Evolutionary conservation across 2,888 invertebrate species (phyloP).

Genomic region (Apoderus coryli): DNA sequence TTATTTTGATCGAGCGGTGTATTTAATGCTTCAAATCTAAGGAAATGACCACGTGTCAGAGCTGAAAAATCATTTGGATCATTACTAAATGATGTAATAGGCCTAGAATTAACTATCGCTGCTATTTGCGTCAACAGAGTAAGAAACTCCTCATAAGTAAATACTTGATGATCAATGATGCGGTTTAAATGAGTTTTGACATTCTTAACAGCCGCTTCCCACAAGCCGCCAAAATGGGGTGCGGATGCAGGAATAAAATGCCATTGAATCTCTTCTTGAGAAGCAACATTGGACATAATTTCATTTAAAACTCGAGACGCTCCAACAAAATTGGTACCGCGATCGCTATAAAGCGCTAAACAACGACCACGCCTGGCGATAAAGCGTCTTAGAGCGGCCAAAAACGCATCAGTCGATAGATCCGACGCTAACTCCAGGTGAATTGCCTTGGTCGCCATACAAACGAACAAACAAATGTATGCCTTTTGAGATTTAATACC

Average conservation of each 20-base stretch:
- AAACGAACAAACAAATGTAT: conserved; percentile 1
- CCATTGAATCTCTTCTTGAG: neutral
- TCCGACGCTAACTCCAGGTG: conserved; percentile 1
- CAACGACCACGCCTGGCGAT: neutral
- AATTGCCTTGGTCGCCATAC: neutral
- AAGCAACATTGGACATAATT: neutral
- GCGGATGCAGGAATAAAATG: neutral
- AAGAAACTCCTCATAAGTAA: conserved; percentile 2
- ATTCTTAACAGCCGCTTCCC: neutral
- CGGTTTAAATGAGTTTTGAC: neutral
- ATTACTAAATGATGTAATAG: neutral
- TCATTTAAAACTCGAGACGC: neutral
- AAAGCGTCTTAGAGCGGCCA: neutral
- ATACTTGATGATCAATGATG: neutral
- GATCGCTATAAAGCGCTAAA: neutral
- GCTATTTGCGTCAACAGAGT: neutral
- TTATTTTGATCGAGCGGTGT: neutral
- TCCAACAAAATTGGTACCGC: neutral
- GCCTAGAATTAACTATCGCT: neutral
- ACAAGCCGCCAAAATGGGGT: conserved; percentile 3
- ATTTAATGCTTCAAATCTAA: neutral
- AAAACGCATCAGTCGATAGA: neutral
- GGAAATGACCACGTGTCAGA: neutral
- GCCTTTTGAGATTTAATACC: neutral
- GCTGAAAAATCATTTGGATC: conserved; percentile 1